Conservation (phyloP, 2,888 invertebrate species). For the Metallyticus violacea region DNA sequence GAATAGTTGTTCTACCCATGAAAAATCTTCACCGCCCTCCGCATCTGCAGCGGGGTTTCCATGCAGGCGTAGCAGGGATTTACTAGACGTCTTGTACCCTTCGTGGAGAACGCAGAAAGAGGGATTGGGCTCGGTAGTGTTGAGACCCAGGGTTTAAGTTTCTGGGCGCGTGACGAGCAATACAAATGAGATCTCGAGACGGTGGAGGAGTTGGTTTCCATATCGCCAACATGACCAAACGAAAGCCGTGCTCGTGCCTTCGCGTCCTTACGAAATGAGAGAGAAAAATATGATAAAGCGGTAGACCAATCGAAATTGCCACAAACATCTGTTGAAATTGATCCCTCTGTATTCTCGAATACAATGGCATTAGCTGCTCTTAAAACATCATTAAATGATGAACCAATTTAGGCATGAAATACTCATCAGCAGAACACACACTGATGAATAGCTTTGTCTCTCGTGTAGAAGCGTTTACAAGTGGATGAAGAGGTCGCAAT, state of each 20-base stretch:
- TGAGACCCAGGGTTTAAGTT: background rate
- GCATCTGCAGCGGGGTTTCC: too few species aligned
- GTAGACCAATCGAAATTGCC: background rate
- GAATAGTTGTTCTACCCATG: background rate
- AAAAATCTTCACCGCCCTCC: background rate
- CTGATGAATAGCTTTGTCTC: background rate
- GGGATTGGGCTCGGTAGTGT: background rate
- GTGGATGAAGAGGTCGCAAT: background rate
- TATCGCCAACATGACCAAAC: background rate
- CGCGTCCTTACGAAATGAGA: background rate
- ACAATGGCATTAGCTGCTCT: background rate
- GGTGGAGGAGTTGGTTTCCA: background rate
- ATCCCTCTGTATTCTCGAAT: background rate
- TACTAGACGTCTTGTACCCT: background rate
- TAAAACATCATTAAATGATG: background rate
- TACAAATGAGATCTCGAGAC: slow-evolving; percentile 1
- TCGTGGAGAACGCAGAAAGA: background rate
- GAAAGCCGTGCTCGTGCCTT: background rate
- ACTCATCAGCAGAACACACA: background rate
- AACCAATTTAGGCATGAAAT: background rate
- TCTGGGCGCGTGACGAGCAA: background rate
- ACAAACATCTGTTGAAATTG: background rate
- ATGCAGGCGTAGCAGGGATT: background rate
- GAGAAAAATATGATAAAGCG: slow-evolving; percentile 2
- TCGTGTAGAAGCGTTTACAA: background rate